Percentiles rank a stretch among this genome's conserved stretches.
phyloP scores from a whole-genome alignment of 2,888 invertebrate species.

The Odontocerum albicorne region DNA sequence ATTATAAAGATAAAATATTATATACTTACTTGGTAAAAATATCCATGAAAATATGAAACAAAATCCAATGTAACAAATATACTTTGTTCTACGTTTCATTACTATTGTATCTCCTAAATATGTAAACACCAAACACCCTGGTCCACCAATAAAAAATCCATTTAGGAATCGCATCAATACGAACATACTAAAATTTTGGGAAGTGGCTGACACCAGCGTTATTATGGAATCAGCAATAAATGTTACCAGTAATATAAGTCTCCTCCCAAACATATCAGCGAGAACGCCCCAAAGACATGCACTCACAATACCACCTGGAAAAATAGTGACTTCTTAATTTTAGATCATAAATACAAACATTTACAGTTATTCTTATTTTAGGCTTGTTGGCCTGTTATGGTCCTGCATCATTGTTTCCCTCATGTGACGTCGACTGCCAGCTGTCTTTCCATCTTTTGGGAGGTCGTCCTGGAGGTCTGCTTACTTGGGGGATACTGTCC shows the following conservation, averaged over 20 bases:
- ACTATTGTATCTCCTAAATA: conserved; percentile 70
- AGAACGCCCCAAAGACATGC: conserved; percentile 75
- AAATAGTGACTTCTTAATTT: conserved; percentile 1
- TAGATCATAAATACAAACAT: background rate
- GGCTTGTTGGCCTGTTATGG: too few species aligned
- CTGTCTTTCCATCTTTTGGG: too few species aligned
- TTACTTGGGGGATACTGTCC: too few species aligned
- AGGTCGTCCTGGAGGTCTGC: too few species aligned
- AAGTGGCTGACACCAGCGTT: conserved; percentile 54
- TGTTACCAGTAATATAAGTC: conserved; percentile 56
- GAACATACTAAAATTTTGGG: conserved; percentile 44
- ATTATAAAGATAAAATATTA: conserved; percentile 2
- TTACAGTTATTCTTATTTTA: too few species aligned
- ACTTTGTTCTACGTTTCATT: conserved; percentile 57
- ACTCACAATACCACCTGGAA: conserved; percentile 64
- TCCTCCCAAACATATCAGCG: conserved; percentile 69
- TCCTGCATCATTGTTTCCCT: too few species aligned
- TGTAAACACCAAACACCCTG: conserved; percentile 62
- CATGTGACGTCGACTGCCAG: too few species aligned
- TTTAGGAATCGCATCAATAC: conserved; percentile 60
- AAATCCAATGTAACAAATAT: conserved; percentile 64
- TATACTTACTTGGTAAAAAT: conserved; percentile 56
- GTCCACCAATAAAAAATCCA: conserved; percentile 62
- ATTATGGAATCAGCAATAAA: conserved; percentile 55
- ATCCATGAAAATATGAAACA: conserved; percentile 67